Percentiles rank a stretch among this genome's conserved stretches.
These are phyloP conservation scores for Porites divaricata DNA, from an alignment of 92 coral and sea anemone species.

Conservation along the genomic window DNA sequence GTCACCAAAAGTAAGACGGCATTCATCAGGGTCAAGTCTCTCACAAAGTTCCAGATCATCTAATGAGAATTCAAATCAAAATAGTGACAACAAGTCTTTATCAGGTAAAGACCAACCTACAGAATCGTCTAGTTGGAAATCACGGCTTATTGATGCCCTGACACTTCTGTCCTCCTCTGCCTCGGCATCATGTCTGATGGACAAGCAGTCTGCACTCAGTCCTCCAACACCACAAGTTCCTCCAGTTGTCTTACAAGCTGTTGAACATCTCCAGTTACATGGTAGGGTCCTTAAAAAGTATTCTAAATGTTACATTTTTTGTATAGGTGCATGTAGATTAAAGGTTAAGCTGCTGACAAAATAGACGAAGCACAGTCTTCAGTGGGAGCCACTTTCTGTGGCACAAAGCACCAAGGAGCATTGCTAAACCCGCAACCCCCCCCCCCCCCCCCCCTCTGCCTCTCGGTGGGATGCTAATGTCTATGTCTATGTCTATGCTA, in stretches of 20 bases:
- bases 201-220: constrained; percentile 71
- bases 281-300: constrained; percentile 53
- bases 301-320: not conserved
- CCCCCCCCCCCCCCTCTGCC: too few relatives aligned
- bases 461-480: too few relatives aligned
- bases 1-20: constrained; percentile 65
- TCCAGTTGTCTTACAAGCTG: constrained; percentile 86
- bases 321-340: not conserved
- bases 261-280: constrained; percentile 84
- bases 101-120: constrained; percentile 51
- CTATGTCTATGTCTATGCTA: too few relatives aligned
- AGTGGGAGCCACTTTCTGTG: too few relatives aligned
- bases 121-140: constrained; percentile 87
- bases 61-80: constrained; percentile 46
- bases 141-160: constrained; percentile 93
- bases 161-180: constrained; percentile 94
- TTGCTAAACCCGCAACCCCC: too few relatives aligned
- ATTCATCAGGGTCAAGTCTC: constrained; percentile 79
- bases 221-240: constrained; percentile 92
- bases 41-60: constrained; percentile 69
- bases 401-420: too few relatives aligned
- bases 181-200: constrained; percentile 92
- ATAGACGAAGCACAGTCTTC: too few relatives aligned
- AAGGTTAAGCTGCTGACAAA: too few relatives aligned
- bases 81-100: constrained; percentile 39